Base-by-base conservation (phyloP, 2,888 invertebrate species). In the Allophyes oxyacanthae region DNA sequence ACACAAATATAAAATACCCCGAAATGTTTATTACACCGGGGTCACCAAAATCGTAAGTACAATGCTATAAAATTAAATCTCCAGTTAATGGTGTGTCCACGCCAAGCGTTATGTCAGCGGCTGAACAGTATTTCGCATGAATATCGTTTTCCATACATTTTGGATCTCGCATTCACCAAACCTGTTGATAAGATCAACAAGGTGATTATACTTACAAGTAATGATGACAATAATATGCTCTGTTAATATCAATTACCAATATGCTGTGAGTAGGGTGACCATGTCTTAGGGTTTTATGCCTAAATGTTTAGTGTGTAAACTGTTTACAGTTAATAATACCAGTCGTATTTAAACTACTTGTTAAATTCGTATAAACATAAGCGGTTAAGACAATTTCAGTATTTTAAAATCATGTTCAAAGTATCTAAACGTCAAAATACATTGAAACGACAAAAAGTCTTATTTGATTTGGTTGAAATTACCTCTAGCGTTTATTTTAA, bases 211-310 rank as follows among this genome's bases (percentile, higher is more conserved):
- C 34, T 38, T 46, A 37, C 26, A 71, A 48, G 51, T 60, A 63
- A 62, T 63, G 46, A 54, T 43, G 38, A 51, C 49, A 54, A 61
- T 68, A 37, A 61, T 44, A 58, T 30, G 53, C 14, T 50, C 45
- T 25, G 15, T 43, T 58, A 63, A 75, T 63, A 60, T 57, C 53
- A 36, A 63, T 49, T 63, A 60, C 57, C 53, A 36, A 63, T 49
- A 43, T 48, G 13, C 46, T 44, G 53, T n/a, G 26, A 41, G 36
- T 61, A 56, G 28, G 41, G 41, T 48, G 45, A 44, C 66, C 38
- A 56, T 37, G 7, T 0, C 1, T n/a, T 5, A 8, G 6, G 13
- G 11, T 28, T 28, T 6, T 28, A 8, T 28, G 5, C 28, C 1
- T 3, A 28, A 6, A 28, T 8, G 28, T 6, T 28, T 28, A 8